Evolutionary conservation across 2,113 vertebrate species (phyloP).

Genomic region (Edolisoma coerulescens): DNA sequence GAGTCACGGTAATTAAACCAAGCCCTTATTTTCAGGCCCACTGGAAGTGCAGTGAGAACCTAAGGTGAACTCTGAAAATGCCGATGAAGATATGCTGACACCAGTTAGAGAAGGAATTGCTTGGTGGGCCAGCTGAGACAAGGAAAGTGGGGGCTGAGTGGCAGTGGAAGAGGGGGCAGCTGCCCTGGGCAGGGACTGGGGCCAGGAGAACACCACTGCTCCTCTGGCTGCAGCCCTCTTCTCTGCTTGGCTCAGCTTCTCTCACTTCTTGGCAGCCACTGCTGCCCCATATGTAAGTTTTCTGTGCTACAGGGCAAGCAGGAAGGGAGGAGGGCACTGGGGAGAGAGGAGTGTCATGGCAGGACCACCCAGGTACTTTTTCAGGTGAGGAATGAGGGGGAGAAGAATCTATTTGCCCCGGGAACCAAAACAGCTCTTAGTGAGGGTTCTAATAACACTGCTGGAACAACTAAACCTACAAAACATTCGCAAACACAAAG

Average conservation of each 20-base stretch:
- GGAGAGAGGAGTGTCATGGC: neutral
- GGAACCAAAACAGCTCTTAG: slow-evolving; percentile 51
- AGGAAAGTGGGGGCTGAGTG: neutral
- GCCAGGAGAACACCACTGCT: neutral
- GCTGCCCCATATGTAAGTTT: neutral
- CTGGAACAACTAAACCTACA: neutral
- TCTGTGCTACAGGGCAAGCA: slow-evolving; percentile 14
- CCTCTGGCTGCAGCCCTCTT: neutral
- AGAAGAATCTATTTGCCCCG: slow-evolving; percentile 30
- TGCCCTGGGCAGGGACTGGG: fast-evolving
- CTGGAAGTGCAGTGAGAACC: fast-evolving
- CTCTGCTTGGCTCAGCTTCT: neutral
- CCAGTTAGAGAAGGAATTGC: neutral
- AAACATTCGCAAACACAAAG: neutral
- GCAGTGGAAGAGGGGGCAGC: neutral
- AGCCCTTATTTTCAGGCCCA: neutral
- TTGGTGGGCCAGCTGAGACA: neutral
- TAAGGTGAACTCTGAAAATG: neutral
- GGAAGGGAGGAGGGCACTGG: neutral
- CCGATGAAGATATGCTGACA: fast-evolving
- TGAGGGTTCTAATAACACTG: neutral
- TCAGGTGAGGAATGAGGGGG: slow-evolving; percentile 15
- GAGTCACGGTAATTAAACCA: neutral
- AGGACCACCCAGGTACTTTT: slow-evolving; percentile 53
- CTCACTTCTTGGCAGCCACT: neutral